These are phyloP conservation scores for Ruditapes philippinarum DNA, from an alignment of 1,140 invertebrate species.

Conservation along the genomic window DNA sequence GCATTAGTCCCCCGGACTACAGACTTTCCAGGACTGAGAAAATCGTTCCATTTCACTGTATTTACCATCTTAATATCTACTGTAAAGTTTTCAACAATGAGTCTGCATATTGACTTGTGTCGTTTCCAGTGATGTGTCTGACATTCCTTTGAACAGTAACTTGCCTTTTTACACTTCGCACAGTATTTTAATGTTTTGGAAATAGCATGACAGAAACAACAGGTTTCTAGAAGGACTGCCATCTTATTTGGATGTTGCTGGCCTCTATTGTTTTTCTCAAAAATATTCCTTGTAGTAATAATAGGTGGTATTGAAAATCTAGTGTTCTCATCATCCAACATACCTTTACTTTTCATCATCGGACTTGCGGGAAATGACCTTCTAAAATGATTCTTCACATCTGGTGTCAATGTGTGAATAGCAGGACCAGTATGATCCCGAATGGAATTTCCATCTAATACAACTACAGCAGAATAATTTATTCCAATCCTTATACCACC, in stretches of 20 bases:
- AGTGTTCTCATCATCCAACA: slow-evolving; percentile 2
- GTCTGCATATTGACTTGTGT: slow-evolving; percentile 52
- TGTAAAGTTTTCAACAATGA: slow-evolving; percentile 21
- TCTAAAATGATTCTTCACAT: background rate
- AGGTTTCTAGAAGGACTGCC: background rate
- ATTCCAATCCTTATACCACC: slow-evolving; percentile 54
- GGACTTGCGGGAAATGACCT: background rate
- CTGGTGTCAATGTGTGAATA: background rate
- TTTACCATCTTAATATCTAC: background rate
- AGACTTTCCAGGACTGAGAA: too few relatives aligned
- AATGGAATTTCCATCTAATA: slow-evolving; percentile 58
- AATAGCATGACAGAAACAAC: slow-evolving; percentile 2
- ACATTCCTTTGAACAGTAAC: slow-evolving; percentile 60
- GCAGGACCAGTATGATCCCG: slow-evolving; percentile 51
- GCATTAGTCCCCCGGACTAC: background rate
- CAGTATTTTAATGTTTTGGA: background rate
- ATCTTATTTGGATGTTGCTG: background rate
- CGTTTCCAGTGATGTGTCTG: slow-evolving; percentile 50
- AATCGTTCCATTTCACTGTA: background rate
- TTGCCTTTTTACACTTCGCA: slow-evolving; percentile 46
- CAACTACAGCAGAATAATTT: slow-evolving; percentile 48
- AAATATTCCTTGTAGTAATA: background rate
- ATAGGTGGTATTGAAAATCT: slow-evolving; percentile 10
- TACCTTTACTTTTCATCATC: background rate
- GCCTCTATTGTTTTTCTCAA: slow-evolving; percentile 7